Evolutionary conservation across 2,888 invertebrate genomes (phyloP), one percentile per base, ranked within the genome.

Genomic region (Agonopterix arenella): DNA sequence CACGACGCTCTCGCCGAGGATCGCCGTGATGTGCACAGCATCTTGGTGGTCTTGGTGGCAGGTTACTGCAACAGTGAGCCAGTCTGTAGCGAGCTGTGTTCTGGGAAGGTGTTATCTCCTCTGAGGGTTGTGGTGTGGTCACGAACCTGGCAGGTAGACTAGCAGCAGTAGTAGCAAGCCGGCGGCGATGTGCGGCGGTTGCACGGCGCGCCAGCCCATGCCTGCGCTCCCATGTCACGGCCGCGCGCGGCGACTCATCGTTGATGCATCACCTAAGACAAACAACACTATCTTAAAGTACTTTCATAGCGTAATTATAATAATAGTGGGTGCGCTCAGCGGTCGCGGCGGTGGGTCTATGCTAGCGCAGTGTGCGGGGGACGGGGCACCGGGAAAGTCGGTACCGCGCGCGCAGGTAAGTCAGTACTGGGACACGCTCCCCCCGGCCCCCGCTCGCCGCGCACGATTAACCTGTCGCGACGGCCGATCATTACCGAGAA

Each of bases 1-100:
- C 84, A 98, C 95, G 90, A 98, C 97, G 85, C 96, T 96, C 91
- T 98, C 97, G 83, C 98, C 98, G 79, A 98, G 93, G 90, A 97
- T 97, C 72, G 98, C 97, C 83, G 98, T 97, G 92, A 98, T 97
- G 91, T 97, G 97, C 84, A 96, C 96, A 78, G 97, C 97, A 94
- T 97, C 97, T 91, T 95, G 95, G 80, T 93, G 93, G 81, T 97
- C 96, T 91, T 95, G 94, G 80, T 93, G 93, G 88, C 94, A 93
- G 80, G 92, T 90, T 80, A 92, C 93, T 94, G 90, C 48, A 82
- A 85, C 13, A 28, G 8, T 13, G 8, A 40, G 5, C 4, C 40
- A 28, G 28, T 4, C n/a, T 40, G 40, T 40, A 40, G 40, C n/a
- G 40, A 40, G 40, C 7, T 40, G 40, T 38, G 8, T 40, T 40